phyloP scores from a whole-genome alignment of 2,797 vertebrate species.

The Amphiprion clarkii region DNA sequence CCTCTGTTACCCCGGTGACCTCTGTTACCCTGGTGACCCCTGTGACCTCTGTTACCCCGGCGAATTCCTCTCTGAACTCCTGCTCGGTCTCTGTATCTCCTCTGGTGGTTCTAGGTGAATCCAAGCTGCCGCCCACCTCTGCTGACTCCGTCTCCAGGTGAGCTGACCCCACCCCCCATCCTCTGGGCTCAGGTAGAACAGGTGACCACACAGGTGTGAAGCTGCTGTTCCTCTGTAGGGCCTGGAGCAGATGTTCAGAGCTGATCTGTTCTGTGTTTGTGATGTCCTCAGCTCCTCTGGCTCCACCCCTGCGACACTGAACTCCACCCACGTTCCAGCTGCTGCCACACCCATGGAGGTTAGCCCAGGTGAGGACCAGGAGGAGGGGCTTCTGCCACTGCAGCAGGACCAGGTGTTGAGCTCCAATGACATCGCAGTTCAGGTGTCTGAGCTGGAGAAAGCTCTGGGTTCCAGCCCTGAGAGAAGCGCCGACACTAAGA shows the following conservation, averaged over 20 bases:
- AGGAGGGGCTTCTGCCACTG: background rate
- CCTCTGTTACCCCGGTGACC: too few species aligned
- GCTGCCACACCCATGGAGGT: conserved; percentile 56
- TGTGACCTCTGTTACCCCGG: background rate
- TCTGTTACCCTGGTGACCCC: too few species aligned
- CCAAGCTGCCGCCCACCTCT: conserved; percentile 33
- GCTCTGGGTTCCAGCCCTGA: conserved; percentile 57
- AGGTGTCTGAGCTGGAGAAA: conserved; percentile 76
- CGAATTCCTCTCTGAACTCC: conserved; percentile 44
- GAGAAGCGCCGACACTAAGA: conserved; percentile 14
- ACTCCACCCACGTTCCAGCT: conserved; percentile 29
- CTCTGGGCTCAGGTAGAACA: background rate
- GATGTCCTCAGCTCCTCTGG: conserved; percentile 37
- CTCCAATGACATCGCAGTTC: conserved; percentile 48
- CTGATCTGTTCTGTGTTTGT: conserved; percentile 16
- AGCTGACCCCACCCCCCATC: background rate
- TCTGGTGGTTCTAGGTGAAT: conserved; percentile 40
- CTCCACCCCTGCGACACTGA: background rate
- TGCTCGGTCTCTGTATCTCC: conserved; percentile 60
- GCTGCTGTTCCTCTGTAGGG: background rate
- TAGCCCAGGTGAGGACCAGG: conserved; percentile 32
- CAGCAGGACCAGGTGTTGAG: conserved; percentile 47
- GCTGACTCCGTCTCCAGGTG: conserved; percentile 57
- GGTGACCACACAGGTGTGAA: background rate
- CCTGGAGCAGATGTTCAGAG: background rate